Evolutionary conservation across 1,140 invertebrate species (phyloP).

Genomic region (Zaprionus ghesquierei): DNA sequence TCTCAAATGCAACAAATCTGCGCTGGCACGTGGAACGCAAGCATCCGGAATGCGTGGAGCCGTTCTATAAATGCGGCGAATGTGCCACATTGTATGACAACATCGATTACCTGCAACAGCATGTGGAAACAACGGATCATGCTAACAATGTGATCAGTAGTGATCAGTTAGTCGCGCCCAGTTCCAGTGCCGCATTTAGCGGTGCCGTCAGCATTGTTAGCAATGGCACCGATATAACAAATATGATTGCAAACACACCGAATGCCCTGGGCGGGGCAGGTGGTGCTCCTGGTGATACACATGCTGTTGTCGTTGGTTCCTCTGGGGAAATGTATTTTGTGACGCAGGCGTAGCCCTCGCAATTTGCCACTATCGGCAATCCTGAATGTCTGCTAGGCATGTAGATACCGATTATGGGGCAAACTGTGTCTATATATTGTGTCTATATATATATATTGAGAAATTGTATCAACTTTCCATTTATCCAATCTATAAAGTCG

Average conservation of each 20-base stretch:
- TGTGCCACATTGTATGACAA: conserved; percentile 61
- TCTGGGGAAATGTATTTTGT: conserved; percentile 73
- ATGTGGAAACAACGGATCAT: conserved; percentile 73
- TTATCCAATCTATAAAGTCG: background rate
- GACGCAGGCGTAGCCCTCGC: conserved; percentile 77
- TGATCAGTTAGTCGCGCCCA: conserved; percentile 5
- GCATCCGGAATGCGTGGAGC: conserved; percentile 63
- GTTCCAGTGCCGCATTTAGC: conserved; percentile 49
- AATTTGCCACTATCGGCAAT: conserved; percentile 55
- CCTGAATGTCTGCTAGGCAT: conserved; percentile 68
- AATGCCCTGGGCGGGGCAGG: conserved; percentile 2
- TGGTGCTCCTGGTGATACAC: conserved; percentile 46
- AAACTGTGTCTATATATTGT: conserved; percentile 6
- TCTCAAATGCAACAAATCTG: conserved; percentile 69
- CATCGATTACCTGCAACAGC: conserved; percentile 65
- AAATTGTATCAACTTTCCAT: background rate
- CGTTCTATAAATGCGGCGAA: conserved; percentile 72
- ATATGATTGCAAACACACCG: conserved; percentile 48
- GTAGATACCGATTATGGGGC: conserved; percentile 38
- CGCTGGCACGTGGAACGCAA: conserved; percentile 74
- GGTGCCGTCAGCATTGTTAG: conserved; percentile 72
- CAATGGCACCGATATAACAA: conserved; percentile 64
- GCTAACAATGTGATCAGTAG: conserved; percentile 16
- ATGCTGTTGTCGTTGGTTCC: conserved; percentile 63
- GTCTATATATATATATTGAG: background rate